Percentiles rank a stretch among this genome's conserved stretches.
These are phyloP conservation scores for Plutella xylostella DNA, from an alignment of 2,888 invertebrate species.

Conservation along the genomic window DNA sequence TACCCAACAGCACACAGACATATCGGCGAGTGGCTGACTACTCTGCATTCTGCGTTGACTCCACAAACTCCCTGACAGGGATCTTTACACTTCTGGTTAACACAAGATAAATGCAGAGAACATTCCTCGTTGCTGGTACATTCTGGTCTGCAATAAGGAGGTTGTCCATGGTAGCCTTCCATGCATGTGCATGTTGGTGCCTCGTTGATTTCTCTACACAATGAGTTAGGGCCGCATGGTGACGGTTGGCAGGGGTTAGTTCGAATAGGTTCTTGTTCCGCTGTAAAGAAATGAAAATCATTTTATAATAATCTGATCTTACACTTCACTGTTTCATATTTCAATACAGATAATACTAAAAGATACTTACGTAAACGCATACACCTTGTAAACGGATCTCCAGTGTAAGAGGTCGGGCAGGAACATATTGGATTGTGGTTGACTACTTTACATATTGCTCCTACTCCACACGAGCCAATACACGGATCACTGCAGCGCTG, in stretches of 20 bases:
- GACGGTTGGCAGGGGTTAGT: conserved; percentile 79
- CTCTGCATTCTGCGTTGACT: conserved; percentile 78
- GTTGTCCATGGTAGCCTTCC: conserved; percentile 75
- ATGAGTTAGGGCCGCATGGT: conserved; percentile 83
- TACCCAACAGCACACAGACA: conserved; percentile 77
- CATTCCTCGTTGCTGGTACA: conserved; percentile 84
- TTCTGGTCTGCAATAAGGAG: conserved; percentile 84
- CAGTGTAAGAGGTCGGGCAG: conserved; percentile 72
- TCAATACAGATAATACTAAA: neutral
- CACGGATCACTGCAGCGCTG: conserved; percentile 81
- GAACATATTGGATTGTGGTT: conserved; percentile 81
- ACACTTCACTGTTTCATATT: no score
- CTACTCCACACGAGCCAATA: conserved; percentile 77
- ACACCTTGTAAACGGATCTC: conserved; percentile 76
- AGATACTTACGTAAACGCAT: conserved; percentile 62
- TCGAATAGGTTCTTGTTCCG: conserved; percentile 56
- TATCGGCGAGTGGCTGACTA: conserved; percentile 81
- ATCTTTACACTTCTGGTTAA: conserved; percentile 81
- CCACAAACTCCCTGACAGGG: conserved; percentile 82
- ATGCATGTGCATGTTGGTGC: conserved; percentile 82
- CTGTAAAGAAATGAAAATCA: conserved; percentile 33
- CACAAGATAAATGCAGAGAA: conserved; percentile 74
- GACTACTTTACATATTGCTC: conserved; percentile 80
- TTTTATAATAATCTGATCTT: no score
- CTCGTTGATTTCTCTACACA: conserved; percentile 76